Evolutionary conservation across 2,113 vertebrate species (phyloP).

Genomic region (Hydropotes inermis): DNA sequence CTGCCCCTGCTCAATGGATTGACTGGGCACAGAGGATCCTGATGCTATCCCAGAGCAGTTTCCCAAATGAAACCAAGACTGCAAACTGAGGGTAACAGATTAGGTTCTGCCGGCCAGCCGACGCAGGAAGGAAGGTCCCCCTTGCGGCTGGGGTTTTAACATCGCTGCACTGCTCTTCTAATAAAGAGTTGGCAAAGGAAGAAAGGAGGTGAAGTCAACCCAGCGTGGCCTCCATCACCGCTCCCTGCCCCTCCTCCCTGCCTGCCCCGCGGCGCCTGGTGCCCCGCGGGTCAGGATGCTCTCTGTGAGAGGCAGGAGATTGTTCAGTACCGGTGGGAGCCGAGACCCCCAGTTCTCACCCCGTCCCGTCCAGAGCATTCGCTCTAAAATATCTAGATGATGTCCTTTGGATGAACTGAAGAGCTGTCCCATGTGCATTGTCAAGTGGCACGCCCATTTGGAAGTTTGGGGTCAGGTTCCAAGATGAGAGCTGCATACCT

Average conservation of each 20-base stretch:
- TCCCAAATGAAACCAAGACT: neutral
- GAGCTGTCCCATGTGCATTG: neutral
- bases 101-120: neutral
- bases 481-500: neutral
- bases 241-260: neutral
- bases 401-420: neutral
- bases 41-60: neutral
- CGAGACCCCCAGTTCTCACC: rapidly evolving
- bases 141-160: neutral
- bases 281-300: neutral
- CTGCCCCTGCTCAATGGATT: rapidly evolving
- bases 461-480: neutral
- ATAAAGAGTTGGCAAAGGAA: neutral
- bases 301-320: neutral
- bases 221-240: neutral
- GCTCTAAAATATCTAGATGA: neutral
- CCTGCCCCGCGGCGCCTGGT: neutral
- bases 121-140: neutral
- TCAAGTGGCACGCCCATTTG: neutral
- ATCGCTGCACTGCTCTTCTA: neutral
- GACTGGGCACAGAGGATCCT: rapidly evolving
- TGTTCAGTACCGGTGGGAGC: neutral
- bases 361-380: too few species aligned
- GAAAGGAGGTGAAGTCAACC: neutral
- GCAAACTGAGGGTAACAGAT: neutral